A percentile compares a stretch with the other conserved stretches of the same genome.
Evolutionary conservation across 2,888 invertebrate species (phyloP).

Genomic region (Drosophila parthenogenetica): DNA sequence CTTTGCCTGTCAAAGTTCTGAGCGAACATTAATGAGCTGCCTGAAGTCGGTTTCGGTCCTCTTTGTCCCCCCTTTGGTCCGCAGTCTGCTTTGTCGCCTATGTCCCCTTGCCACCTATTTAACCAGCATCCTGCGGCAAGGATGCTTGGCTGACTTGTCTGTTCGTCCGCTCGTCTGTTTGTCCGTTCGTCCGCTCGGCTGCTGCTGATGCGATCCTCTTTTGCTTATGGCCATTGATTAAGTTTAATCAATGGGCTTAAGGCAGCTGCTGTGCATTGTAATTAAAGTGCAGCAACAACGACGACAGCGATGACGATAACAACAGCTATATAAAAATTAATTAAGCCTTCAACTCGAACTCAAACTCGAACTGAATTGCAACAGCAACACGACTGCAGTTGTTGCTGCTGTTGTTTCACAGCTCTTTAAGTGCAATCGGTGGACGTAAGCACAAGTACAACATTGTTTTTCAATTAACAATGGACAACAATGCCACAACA

Average conservation of each 20-base stretch:
- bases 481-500: conserved; percentile 79
- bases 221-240: conserved; percentile 79
- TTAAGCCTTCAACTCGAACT: conserved; percentile 67
- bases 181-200: conserved; percentile 17
- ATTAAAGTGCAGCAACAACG: conserved; percentile 69
- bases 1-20: conserved; percentile 72
- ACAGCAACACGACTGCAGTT: conserved; percentile 12
- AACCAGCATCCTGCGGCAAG: conserved; percentile 7
- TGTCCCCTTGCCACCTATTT: neutral
- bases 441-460: conserved; percentile 57
- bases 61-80: neutral
- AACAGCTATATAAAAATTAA: conserved; percentile 78
- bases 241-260: conserved; percentile 79
- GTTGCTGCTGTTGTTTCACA: conserved; percentile 53
- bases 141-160: neutral
- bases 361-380: conserved; percentile 27
- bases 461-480: conserved; percentile 83
- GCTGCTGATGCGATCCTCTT: conserved; percentile 42
- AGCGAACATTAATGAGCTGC: conserved; percentile 73
- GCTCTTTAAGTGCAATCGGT: conserved; percentile 70
- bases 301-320: conserved; percentile 48
- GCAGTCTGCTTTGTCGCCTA: neutral
- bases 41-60: neutral
- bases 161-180: conserved; percentile 6
- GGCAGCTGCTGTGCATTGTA: conserved; percentile 78